Evolutionary conservation across 2,888 invertebrate genomes (phyloP), one percentile per base, ranked within the genome.

Genomic region (Philopedon plagiatum): DNA sequence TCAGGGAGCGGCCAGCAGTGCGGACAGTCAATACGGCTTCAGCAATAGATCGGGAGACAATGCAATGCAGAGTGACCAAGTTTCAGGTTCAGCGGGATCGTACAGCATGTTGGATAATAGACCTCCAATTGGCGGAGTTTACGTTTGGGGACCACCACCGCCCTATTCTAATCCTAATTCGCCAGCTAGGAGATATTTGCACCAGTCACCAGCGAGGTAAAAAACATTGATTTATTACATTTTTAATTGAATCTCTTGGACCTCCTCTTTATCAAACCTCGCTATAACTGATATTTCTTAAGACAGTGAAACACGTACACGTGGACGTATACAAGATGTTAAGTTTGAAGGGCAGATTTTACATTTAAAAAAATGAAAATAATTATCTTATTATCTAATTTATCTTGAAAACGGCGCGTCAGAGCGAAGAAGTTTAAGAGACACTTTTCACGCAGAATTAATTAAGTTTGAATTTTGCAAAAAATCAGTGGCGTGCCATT

Each of bases 81-180:
- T 82, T 34, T 82, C 83, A 13, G 83, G 82, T 9, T 84, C 84
- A 39, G 83, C 82, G 46, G 87, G 87, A 77, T 88, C 86, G 0
- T 92, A 91, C 78, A 89, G 91, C 21, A 90, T 90, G 8, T 84
- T 90, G 81, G 83, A 87, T 82, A 76, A 89, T 81, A 29, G 75
- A 51, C 73, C 75, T 3, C 80, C 90, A 81, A 80, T 84, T 21
- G 86, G 90, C 80, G 81, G 89, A 81, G 71, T 89, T 82, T 85
- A 90, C 86, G 82, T 94, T 15, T 95, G 95, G 95, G 96, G 95
- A 0, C 96, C 95, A 0, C 95, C 95, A 0, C 95, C 96, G 0
- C 95, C 95, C 0, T 96, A 96, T 81, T 94, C 94, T 70, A 93
- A 94, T 60, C 93, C 93, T 37, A 94, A 94, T 78, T 90, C 90